Evolutionary conservation across 2,797 vertebrate genomes (phyloP).

Genomic region (Poecile montanus): DNA sequence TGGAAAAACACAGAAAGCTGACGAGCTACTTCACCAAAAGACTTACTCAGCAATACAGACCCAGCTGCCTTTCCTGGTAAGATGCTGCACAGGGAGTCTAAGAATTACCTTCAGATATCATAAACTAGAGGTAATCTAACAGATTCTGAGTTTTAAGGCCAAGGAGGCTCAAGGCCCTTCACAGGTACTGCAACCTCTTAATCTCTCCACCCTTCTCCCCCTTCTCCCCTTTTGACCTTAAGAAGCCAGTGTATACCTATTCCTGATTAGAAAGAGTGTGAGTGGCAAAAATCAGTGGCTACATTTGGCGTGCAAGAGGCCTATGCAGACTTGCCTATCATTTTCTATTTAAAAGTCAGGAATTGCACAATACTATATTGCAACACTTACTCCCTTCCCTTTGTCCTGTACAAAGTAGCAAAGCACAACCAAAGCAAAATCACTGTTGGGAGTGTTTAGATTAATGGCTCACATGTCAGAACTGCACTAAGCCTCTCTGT

Average conservation of each 20-base stretch:
- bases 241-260: not conserved
- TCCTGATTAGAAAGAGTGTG: not conserved
- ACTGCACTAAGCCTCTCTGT: not conserved
- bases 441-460: not conserved
- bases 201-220: not conserved
- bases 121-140: not conserved
- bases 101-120: not conserved
- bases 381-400: not conserved
- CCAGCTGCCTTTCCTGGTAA: not conserved
- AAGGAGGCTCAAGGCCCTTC: not conserved
- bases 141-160: not conserved
- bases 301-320: not conserved
- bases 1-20: not conserved
- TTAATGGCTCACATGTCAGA: not conserved
- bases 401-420: not conserved
- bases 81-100: not conserved
- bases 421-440: not conserved
- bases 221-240: not conserved
- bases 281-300: not conserved
- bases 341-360: conserved; percentile 24
- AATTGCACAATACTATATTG: conserved; percentile 38
- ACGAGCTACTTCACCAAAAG: not conserved
- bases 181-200: not conserved
- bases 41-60: not conserved
- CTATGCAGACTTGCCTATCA: not conserved